Evolutionary conservation across 2,113 vertebrate species (phyloP).

Genomic region (Brienomyrus longianalis): DNA sequence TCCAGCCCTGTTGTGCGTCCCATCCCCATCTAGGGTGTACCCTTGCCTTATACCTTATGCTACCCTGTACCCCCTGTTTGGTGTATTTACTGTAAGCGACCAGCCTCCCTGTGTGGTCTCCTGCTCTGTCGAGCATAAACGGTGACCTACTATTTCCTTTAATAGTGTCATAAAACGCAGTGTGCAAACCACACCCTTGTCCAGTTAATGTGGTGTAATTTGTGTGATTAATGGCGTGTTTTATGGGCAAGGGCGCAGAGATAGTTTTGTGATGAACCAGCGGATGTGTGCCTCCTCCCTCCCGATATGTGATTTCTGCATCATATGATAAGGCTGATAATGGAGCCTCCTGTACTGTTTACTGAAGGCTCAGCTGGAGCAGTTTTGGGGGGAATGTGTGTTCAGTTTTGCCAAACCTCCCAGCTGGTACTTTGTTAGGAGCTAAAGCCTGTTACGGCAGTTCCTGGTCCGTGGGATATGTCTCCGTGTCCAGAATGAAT

Average conservation of each 20-base stretch:
- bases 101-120: not conserved
- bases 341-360: not conserved
- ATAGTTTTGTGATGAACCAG: not conserved
- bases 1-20: not conserved
- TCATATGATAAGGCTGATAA: not conserved
- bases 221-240: conserved; percentile 11
- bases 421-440: not conserved
- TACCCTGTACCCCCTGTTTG: not conserved
- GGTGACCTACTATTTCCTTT: not conserved
- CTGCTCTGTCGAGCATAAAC: not conserved
- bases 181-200: not conserved
- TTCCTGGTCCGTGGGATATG: not conserved
- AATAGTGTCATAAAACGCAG: not conserved
- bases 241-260: not conserved
- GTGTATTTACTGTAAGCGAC: not conserved
- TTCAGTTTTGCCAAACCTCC: not conserved
- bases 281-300: not conserved
- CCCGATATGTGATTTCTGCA: not conserved
- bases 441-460: not conserved
- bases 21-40: not conserved
- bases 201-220: conserved; percentile 6
- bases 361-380: not conserved
- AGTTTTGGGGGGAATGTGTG: not conserved
- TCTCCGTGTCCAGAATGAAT: not conserved
- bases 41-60: not conserved